These are phyloP conservation scores for Willowsia nigromaculata DNA, from an alignment of 2,888 invertebrate species.

Conservation along the genomic window DNA sequence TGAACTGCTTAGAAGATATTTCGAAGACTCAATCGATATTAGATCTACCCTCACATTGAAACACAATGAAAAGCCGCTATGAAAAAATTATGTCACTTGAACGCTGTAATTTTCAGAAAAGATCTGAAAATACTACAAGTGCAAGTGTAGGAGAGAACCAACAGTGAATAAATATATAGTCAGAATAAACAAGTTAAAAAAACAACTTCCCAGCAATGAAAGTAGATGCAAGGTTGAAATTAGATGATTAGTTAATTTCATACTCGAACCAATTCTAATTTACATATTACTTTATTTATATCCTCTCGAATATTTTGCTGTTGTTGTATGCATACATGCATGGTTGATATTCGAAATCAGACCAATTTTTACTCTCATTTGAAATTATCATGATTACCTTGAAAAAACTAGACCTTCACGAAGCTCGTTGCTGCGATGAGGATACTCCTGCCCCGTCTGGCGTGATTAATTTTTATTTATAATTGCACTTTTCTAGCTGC, in stretches of 20 bases:
- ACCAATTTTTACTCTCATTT: constrained; percentile 58
- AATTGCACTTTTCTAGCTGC: constrained; percentile 25
- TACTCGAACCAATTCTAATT: not conserved
- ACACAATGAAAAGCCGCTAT: too few relatives aligned
- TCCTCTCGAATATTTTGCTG: not conserved
- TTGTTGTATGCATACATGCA: not conserved
- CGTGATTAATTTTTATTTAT: constrained; percentile 27
- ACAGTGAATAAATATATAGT: too few relatives aligned
- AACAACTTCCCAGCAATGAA: not conserved
- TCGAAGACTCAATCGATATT: too few relatives aligned
- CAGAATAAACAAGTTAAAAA: not conserved
- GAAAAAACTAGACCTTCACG: constrained; percentile 45
- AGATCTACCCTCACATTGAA: too few relatives aligned
- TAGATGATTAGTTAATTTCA: not conserved
- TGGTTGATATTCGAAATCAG: constrained; percentile 46
- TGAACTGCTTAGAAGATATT: not conserved
- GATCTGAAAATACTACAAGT: too few relatives aligned
- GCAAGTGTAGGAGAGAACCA: too few relatives aligned
- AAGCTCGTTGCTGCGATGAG: not conserved
- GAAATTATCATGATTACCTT: constrained; percentile 28
- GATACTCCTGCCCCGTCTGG: not conserved
- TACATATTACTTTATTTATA: constrained; percentile 4
- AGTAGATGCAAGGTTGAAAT: not conserved
- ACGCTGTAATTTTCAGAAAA: too few relatives aligned
- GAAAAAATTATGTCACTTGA: too few relatives aligned